These are phyloP conservation scores for Engystomops pustulosus DNA, from an alignment of 2,113 vertebrate genomes.

Conservation along the genomic window DNA sequence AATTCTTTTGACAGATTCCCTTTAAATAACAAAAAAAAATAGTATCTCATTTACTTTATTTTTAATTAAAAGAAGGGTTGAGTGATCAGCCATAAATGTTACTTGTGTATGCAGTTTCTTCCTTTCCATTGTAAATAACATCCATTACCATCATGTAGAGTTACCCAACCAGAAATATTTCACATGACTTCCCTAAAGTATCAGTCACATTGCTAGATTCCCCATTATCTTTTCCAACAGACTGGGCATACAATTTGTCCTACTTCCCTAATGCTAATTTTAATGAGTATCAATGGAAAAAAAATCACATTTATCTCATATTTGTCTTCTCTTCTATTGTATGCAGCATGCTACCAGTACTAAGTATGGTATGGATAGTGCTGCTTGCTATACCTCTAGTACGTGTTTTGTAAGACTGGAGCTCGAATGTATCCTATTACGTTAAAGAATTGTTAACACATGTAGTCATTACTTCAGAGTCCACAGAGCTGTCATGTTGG, in stretches of 20 bases:
- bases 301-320: neutral
- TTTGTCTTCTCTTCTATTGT: neutral
- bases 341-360: neutral
- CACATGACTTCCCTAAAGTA: too few relatives aligned
- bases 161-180: neutral
- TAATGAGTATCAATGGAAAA: neutral
- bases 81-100: too few relatives aligned
- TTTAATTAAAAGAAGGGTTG: too few relatives aligned
- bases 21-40: too few relatives aligned
- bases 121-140: neutral
- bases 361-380: too few relatives aligned
- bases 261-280: neutral
- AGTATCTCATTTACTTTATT: too few relatives aligned
- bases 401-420: neutral
- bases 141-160: neutral
- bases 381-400: neutral
- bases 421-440: neutral
- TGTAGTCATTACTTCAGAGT: conserved; percentile 27
- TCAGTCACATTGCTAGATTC: neutral
- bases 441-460: conserved; percentile 19
- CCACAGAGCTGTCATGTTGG: neutral
- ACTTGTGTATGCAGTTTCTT: neutral
- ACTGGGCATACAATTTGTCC: neutral
- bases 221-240: neutral
- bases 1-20: too few relatives aligned